Evolutionary conservation across 2,797 vertebrate species (phyloP), one percentile per base, ranked within the genome.

Genomic region (Anabas testudineus): DNA sequence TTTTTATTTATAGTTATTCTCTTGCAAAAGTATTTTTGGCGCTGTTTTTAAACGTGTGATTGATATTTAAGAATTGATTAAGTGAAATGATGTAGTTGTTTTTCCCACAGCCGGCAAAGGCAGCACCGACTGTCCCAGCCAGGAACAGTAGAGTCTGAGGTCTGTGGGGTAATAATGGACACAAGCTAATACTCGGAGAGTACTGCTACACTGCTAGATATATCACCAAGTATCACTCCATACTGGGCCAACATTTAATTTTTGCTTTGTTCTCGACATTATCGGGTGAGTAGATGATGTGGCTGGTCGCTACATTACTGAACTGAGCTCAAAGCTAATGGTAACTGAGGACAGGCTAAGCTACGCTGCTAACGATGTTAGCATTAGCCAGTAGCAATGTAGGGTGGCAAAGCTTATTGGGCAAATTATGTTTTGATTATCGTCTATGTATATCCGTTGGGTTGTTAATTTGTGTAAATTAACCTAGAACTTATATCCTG

Each of bases 271-370:
- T 62, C 19, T 21, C 13, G 30, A 8, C 21, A n/a, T 46, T 14
- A 7, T 30, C 22, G 1, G 78, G 82, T 87, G 48, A 80, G 84
- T 78, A 13, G 19, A 37, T 5, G 2, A 14, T 42, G 7, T 19
- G 13, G 30, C 21, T 63, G 14, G 4, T 14, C 16, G 8, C 2
- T n/a, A 18, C 41, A 2, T 43, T 43, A 43, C 41, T n/a, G 41
- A n/a, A n/a, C 16, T 42, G 26, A 45, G n/a, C 26, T 5, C 39
- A 8, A 45, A 45, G 73, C 46, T 54, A 71, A 62, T 3, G 10
- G 26, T 41, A 47, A 18, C 49, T 37, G 37, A 26, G 30, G 49
- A 58, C 7, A 52, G 45, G 72, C 70, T 67, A 32, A 43, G 7
- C 18, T 43, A 9, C 18, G 37, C 30, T 39, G 71, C 56, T 74